Evolutionary conservation across 2,888 invertebrate genomes (phyloP), one percentile per base, ranked within the genome.

Genomic region (Dermolepida albohirtum): DNA sequence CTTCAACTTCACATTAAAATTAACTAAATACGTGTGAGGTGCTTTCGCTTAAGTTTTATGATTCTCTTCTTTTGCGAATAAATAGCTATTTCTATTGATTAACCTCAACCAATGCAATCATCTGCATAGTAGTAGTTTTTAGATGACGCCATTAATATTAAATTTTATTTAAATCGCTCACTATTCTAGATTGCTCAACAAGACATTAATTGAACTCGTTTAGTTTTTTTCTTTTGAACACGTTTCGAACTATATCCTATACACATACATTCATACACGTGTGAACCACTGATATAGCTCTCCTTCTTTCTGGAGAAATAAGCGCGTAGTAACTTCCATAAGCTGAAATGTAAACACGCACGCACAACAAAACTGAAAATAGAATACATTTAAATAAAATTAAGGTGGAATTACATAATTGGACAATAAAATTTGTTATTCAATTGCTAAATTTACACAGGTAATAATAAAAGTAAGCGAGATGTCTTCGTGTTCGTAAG

Each of bases 361-460:
- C 66, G 55, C 55, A 55, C 22, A 47, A 14, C 34, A 47, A 27
- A 49, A 43, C 55, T 49, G 47, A 59, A 47, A 44, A 47, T 29
- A 47, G 66, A 55, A 66, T 66, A 51, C 17, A 66, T 66, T 66
- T 66, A 54, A 66, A 66, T 66, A 55, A 66, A 54, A 66, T 66
- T 66, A 66, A 44, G 47, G 55, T 47, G 27, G 47, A 55, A 66
- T 66, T 66, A 66, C 66, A 66, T 66, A 66, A 66, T 66, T 55
- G 54, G 66, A 47, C 47, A 66, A 66, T 66, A 66, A 66, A 66
- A 66, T 55, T 66, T 66, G 66, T 55, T 59, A 55, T 66, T 51
- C 66, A 66, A 66, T 66, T 66, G 66, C 66, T 55, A 55, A 66
- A 66, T 66, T 55, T 66, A 66, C 66, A 44, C 40, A 59, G 59